Percentiles rank a stretch among this genome's conserved stretches.
These are phyloP conservation scores for Sardina pilchardus DNA, from an alignment of 2,113 vertebrate species.

Conservation along the genomic window DNA sequence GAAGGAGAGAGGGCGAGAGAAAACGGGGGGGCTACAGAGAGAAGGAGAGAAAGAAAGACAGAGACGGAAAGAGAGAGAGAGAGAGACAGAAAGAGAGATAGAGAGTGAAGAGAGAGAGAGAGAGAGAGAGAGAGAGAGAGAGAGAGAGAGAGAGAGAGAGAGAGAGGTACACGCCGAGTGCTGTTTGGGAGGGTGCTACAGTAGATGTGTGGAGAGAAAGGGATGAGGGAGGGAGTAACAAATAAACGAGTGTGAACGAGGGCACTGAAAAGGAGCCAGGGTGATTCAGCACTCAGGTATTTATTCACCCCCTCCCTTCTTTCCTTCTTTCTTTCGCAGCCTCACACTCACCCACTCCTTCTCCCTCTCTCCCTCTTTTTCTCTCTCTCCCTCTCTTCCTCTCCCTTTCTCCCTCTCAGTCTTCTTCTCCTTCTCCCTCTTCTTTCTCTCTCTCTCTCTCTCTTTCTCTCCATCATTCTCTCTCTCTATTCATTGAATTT, in stretches of 20 bases:
- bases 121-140: slow-evolving; percentile 14
- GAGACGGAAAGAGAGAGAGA: neutral
- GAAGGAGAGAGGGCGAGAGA: neutral
- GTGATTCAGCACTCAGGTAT: neutral
- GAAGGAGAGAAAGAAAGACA: neutral
- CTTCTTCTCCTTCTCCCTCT: neutral
- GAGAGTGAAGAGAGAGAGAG: neutral
- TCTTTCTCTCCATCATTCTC: slow-evolving; percentile 15
- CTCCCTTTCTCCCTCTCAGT: neutral
- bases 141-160: neutral
- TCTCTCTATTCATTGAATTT: neutral
- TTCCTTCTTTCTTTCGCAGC: neutral
- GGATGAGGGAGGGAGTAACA: neutral
- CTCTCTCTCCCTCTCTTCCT: slow-evolving; percentile 19
- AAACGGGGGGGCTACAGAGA: neutral
- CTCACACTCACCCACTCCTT: neutral
- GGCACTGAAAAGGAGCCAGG: neutral
- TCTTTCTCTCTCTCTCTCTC: neutral
- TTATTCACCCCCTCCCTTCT: neutral
- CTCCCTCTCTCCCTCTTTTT: neutral
- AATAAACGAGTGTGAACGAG: neutral
- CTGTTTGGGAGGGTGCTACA: neutral
- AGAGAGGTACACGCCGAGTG: too few relatives aligned
- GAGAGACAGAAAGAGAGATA: neutral
- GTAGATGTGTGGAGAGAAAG: neutral